Evolutionary conservation across 2,113 vertebrate species (phyloP).

Genomic region (Monarcha castaneiventris): DNA sequence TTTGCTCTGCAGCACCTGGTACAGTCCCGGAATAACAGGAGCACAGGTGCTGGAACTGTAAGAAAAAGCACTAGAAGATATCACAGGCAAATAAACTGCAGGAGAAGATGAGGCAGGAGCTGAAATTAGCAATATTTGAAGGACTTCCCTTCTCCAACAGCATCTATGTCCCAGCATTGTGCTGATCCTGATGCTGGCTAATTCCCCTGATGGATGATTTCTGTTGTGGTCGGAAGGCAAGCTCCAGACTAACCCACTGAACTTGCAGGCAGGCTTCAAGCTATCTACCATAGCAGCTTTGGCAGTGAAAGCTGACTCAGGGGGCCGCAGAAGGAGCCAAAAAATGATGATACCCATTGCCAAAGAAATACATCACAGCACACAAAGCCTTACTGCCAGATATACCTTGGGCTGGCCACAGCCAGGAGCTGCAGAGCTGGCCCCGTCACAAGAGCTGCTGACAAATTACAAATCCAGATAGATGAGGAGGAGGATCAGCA

Average conservation of each 20-base stretch:
- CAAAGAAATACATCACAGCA: constrained; percentile 37
- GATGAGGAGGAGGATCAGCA: constrained; percentile 55
- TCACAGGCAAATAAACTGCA: not conserved
- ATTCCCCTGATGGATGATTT: constrained; percentile 44
- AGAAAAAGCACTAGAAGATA: not conserved
- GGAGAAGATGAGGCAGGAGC: not conserved
- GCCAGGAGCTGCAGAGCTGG: constrained; percentile 35
- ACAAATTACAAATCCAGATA: not conserved
- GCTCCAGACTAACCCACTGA: constrained; percentile 47
- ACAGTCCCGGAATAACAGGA: not conserved
- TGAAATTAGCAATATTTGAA: not conserved
- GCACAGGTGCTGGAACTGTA: not conserved
- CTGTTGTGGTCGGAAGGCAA: constrained; percentile 44
- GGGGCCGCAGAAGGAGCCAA: not conserved
- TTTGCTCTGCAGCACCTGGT: not conserved
- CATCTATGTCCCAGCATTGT: not conserved
- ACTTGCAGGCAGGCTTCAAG: constrained; percentile 34
- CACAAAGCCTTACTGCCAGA: constrained; percentile 60
- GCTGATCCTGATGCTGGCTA: constrained; percentile 19
- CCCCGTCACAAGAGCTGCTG: constrained; percentile 25
- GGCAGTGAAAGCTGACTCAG: constrained; percentile 18
- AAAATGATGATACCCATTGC: not conserved
- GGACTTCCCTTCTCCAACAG: not conserved
- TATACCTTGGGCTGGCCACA: constrained; percentile 62
- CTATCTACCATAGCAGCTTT: constrained; percentile 12